These are phyloP conservation scores for Pantherophis alleghaniensis DNA, from an alignment of 2,797 vertebrate species.

Conservation along the genomic window DNA sequence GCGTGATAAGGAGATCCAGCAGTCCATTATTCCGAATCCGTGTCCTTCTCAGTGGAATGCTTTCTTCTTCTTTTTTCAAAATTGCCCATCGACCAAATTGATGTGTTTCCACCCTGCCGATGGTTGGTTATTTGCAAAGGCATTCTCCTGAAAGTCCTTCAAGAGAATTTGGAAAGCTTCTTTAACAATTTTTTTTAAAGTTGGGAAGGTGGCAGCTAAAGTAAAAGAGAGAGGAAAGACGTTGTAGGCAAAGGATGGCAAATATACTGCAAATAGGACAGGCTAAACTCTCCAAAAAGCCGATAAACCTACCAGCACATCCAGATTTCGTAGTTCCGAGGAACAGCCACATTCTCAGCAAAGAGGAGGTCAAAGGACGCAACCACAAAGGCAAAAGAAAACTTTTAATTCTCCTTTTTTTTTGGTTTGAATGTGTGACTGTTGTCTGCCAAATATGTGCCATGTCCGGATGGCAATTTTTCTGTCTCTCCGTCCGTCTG, in stretches of 20 bases:
- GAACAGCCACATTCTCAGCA: neutral
- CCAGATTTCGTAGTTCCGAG: conserved; percentile 5
- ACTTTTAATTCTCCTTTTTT: conserved; percentile 38
- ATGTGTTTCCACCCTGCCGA: neutral
- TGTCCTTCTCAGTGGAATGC: neutral
- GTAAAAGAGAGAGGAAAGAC: conserved; percentile 18
- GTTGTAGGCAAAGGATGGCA: neutral
- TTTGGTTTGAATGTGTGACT: conserved; percentile 36
- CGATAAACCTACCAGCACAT: neutral
- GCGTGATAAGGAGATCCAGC: neutral
- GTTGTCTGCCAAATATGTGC: conserved; percentile 41
- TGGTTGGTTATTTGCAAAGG: neutral
- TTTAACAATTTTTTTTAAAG: conserved; percentile 32
- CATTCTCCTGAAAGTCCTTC: neutral
- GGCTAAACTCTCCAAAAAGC: neutral
- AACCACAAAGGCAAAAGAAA: conserved; percentile 60
- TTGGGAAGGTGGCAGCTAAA: neutral
- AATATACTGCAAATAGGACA: conserved; percentile 19
- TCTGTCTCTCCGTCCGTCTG: neutral
- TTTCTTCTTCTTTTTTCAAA: neutral
- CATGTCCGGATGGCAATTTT: conserved; percentile 4
- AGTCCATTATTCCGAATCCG: conserved; percentile 10
- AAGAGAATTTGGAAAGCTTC: conserved; percentile 2
- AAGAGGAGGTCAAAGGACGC: conserved; percentile 29
- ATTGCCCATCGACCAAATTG: conserved; percentile 10